Evolutionary conservation across 2,797 vertebrate species (phyloP).

Genomic region (Chrysocyon brachyurus): DNA sequence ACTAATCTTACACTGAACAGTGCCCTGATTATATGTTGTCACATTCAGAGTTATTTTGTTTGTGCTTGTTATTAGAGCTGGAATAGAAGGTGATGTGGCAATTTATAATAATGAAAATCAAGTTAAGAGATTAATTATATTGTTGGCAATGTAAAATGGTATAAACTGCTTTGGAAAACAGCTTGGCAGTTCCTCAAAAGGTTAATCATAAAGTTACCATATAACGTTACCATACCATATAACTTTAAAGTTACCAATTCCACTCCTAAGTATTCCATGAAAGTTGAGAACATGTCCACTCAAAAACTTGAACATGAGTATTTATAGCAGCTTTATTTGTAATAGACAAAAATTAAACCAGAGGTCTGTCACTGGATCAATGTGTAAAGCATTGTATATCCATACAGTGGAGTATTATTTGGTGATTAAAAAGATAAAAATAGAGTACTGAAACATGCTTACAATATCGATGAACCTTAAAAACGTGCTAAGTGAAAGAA

Average conservation of each 20-base stretch:
- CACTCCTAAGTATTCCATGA: background rate
- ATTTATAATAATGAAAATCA: background rate
- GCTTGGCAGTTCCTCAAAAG: background rate
- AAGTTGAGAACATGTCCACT: background rate
- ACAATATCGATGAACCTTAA: background rate
- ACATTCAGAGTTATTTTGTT: slow-evolving; percentile 40
- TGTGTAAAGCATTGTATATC: background rate
- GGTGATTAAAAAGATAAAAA: background rate
- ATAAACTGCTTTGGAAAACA: background rate
- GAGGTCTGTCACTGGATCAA: background rate
- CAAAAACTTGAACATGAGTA: background rate
- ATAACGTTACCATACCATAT: background rate
- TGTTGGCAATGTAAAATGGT: slow-evolving; percentile 8
- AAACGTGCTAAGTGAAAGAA: background rate
- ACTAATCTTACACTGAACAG: background rate
- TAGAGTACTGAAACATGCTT: background rate
- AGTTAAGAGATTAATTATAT: background rate
- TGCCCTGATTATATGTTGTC: background rate
- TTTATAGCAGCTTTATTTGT: slow-evolving; percentile 24
- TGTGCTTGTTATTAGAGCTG: slow-evolving; percentile 8
- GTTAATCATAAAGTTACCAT: background rate
- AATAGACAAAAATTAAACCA: background rate
- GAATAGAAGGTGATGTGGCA: background rate
- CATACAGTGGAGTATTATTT: background rate
- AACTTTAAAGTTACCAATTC: background rate